Evolutionary conservation across 2,888 invertebrate species (phyloP).

Genomic region (Harpagoxenus sublaevis): DNA sequence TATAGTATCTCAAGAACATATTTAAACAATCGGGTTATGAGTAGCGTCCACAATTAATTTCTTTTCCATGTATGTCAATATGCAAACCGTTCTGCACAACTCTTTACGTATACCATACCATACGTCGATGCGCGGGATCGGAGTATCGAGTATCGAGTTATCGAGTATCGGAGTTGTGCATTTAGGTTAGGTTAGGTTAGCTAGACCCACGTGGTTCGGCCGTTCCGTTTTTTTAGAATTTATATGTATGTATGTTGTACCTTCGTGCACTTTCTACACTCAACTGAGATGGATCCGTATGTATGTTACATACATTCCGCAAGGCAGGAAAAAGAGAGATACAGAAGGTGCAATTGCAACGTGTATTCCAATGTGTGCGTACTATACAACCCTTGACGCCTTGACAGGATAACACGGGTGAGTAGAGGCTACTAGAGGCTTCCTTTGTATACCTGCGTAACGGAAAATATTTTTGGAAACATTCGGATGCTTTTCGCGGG

Average conservation of each 20-base stretch:
- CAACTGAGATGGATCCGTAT: background rate
- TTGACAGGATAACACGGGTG: background rate
- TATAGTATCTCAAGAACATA: too few species aligned
- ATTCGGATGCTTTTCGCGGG: background rate
- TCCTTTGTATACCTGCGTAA: background rate
- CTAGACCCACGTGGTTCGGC: background rate
- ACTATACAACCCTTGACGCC: background rate
- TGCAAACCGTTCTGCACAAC: too few species aligned
- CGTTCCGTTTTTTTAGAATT: background rate
- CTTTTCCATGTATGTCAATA: too few species aligned
- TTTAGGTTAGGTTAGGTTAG: background rate
- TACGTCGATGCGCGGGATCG: too few species aligned
- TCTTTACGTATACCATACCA: too few species aligned
- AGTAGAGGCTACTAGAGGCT: background rate
- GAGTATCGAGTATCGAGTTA: too few species aligned
- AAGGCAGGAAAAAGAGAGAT: background rate
- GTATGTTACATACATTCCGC: too few species aligned
- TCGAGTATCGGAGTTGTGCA: too few species aligned
- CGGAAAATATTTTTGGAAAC: background rate
- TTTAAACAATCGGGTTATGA: too few species aligned
- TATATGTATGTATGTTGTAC: too few species aligned
- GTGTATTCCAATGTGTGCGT: background rate
- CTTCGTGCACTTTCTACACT: background rate
- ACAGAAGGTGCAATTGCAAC: background rate
- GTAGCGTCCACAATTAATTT: too few species aligned